Evolutionary conservation across 2,113 vertebrate species (phyloP), one percentile per base, ranked within the genome.

Genomic region (Anguilla rostrata): DNA sequence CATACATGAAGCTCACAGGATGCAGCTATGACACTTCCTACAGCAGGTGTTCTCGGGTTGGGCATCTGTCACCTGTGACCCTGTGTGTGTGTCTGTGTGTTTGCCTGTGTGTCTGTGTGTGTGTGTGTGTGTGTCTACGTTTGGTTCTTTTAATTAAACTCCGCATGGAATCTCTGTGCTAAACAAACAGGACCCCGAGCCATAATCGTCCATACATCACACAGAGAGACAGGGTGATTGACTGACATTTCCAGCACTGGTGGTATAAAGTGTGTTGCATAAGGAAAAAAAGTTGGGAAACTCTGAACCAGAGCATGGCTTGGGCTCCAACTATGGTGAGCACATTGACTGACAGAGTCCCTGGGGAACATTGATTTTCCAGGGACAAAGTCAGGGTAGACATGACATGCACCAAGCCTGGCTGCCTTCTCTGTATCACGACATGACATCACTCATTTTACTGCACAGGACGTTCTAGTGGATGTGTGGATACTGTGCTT

Each of bases 241-340:
- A 39, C 22, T n/a, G 39, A 63, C 43, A 46, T 46, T 46, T 46
- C 4, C 43, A 46, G 43, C 43, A 46, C 43, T 2, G 43, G 5
- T 4, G 43, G 43, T 8, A 34, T 34, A 34, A 34, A 34, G 34
- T 34, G 34, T 34, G 34, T 34, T 34, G 34, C 34, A 34, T 34
- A 34, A 34, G 34, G 34, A 34, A 34, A 34, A 34, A 34, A 34
- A 34, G 34, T 34, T 34, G 34, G 34, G 34, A 34, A 34, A 34
- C 34, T 34, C 43, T 46, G 43, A 46, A 46, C 43, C 4, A 94
- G 98, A 0, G 95, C 97, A 43, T 96, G 96, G 39, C 95, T 99
- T 49, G 98, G 98, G 22, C 60, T 1, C 11, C 57, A 60, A 14
- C 18, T 60, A 5, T 18, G 57, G 18, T 60, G 57, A 60, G 57